Evolutionary conservation across 35 echinoderm and acorn worm species (phyloP).

Genomic region (Patiria miniata): DNA sequence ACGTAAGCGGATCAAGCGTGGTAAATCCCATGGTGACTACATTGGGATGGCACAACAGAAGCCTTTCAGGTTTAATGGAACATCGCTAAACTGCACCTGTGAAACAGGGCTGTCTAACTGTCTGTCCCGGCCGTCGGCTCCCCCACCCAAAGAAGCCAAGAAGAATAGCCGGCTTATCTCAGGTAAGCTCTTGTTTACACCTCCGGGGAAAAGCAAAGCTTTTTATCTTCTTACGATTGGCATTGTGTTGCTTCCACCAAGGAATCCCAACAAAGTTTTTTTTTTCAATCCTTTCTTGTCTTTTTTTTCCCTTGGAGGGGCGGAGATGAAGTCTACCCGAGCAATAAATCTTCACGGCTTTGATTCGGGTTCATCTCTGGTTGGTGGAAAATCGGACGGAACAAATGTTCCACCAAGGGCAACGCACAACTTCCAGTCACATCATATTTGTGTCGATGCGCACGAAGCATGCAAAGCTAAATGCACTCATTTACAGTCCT

Average conservation of each 20-base stretch:
- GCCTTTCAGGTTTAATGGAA: conserved; percentile 28
- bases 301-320: not conserved
- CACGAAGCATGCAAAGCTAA: too few species aligned
- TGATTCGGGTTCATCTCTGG: too few species aligned
- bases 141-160: too few species aligned
- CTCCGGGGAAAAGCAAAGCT: conserved; percentile 2
- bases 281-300: not conserved
- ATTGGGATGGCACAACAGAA: conserved; percentile 5
- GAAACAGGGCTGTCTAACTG: not conserved
- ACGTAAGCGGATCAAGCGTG: conserved; percentile 21
- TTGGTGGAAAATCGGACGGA: too few species aligned
- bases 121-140: too few species aligned
- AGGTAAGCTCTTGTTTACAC: conserved; percentile 22
- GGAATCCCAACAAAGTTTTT: not conserved
- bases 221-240: not conserved
- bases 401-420: too few species aligned
- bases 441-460: too few species aligned
- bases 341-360: too few species aligned
- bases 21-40: conserved; percentile 12
- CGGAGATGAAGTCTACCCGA: too few species aligned
- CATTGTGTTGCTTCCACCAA: not conserved
- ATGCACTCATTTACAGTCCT: too few species aligned
- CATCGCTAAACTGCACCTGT: conserved; percentile 16
- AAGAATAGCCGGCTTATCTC: not conserved
- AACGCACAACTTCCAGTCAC: too few species aligned